phyloP scores from a whole-genome alignment of 2,888 invertebrate genomes.

The Epinotia nisella region DNA sequence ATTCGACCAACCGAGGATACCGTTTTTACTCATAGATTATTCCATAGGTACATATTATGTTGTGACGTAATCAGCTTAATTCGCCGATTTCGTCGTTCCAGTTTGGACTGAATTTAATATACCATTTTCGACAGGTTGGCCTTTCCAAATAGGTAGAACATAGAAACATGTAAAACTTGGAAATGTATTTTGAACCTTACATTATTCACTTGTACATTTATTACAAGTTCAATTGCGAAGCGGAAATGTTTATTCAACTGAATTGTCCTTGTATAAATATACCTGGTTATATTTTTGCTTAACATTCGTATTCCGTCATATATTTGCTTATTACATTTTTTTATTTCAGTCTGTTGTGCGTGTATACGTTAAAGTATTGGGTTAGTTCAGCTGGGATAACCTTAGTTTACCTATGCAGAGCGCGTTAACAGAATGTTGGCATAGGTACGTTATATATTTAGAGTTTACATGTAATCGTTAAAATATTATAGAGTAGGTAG shows the following conservation, averaged over 20 bases:
- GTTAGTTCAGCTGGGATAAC: conserved; percentile 48
- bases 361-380: conserved; percentile 39
- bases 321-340: conserved; percentile 45
- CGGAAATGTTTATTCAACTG: conserved; percentile 42
- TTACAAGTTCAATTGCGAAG: conserved; percentile 32
- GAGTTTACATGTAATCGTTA: conserved; percentile 31
- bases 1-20: too few species aligned
- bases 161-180: not conserved
- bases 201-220: conserved; percentile 3
- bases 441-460: conserved; percentile 36
- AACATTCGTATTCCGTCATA: conserved; percentile 40
- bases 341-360: conserved; percentile 44
- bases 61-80: too few species aligned
- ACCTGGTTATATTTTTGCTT: conserved; percentile 34
- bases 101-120: too few species aligned
- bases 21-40: too few species aligned
- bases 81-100: too few species aligned
- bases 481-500: conserved; percentile 22
- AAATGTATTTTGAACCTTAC: not conserved
- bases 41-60: too few species aligned
- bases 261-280: conserved; percentile 30
- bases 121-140: too few species aligned
- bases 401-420: conserved; percentile 9
- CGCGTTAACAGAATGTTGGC: conserved; percentile 29
- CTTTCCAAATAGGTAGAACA: too few species aligned